phyloP scores from a whole-genome alignment of 2,888 invertebrate species.

The Aspidiotus rigidus region DNA sequence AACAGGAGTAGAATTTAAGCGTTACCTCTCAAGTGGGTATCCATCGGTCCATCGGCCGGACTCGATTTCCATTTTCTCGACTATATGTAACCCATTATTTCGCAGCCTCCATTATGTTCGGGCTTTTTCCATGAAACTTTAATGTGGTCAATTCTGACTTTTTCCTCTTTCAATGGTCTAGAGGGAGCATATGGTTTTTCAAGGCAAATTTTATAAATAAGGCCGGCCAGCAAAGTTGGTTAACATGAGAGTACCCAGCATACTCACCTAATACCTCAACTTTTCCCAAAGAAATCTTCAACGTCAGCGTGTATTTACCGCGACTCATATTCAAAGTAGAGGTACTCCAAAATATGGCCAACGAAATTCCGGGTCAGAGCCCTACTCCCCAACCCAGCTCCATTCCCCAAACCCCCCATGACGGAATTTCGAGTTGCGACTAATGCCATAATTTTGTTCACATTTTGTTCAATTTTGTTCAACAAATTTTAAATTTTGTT shows the following conservation, averaged over 20 bases:
- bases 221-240: neutral
- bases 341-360: too few species aligned
- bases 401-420: too few species aligned
- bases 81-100: conserved; percentile 79
- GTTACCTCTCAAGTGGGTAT: conserved; percentile 82
- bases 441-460: too few species aligned
- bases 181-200: conserved; percentile 75
- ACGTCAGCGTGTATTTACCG: conserved; percentile 79
- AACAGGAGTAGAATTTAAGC: too few species aligned
- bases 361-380: too few species aligned
- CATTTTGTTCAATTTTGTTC: too few species aligned
- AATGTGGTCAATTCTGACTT: conserved; percentile 80
- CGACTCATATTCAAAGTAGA: too few species aligned
- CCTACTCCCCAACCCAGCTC: too few species aligned
- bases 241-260: neutral
- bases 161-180: conserved; percentile 76
- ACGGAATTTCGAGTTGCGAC: too few species aligned
- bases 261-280: conserved; percentile 75
- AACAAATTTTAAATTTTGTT: too few species aligned
- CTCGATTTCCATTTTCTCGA: conserved; percentile 94
- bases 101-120: conserved; percentile 76
- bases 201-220: conserved; percentile 38
- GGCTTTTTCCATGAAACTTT: conserved; percentile 88
- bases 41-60: conserved; percentile 95
- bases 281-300: conserved; percentile 90